Percentiles rank a stretch among this genome's conserved stretches.
These are phyloP conservation scores for Sturnus vulgaris DNA, from an alignment of 2,113 vertebrate species.

Conservation along the genomic window DNA sequence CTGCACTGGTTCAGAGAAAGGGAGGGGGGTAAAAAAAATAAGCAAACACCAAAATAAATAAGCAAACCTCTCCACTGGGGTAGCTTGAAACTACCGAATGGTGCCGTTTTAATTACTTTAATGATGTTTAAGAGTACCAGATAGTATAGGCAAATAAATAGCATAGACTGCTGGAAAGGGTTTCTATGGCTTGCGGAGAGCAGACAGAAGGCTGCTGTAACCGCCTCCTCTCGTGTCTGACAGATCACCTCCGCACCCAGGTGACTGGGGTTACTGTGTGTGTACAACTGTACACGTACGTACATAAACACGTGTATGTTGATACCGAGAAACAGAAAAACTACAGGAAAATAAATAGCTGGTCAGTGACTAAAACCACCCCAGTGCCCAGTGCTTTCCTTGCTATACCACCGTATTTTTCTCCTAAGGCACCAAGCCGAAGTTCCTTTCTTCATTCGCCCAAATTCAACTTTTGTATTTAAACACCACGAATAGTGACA, in stretches of 20 bases:
- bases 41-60: not conserved
- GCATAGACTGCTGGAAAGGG: not conserved
- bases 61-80: not conserved
- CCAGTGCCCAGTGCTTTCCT: not conserved
- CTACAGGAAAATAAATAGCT: not conserved
- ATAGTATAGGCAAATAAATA: slow-evolving; percentile 34
- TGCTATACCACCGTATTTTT: not conserved
- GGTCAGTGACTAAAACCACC: not conserved
- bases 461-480: not conserved
- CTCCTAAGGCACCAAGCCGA: not conserved
- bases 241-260: not conserved
- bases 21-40: not conserved
- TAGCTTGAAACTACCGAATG: slow-evolving; percentile 43
- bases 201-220: not conserved
- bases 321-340: not conserved
- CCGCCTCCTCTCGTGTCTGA: not conserved
- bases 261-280: not conserved
- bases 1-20: not conserved
- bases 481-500: not conserved
- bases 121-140: slow-evolving; percentile 47
- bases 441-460: not conserved
- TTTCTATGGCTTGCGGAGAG: not conserved
- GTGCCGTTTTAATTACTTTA: slow-evolving; percentile 44
- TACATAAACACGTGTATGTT: too few species aligned
- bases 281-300: not conserved